phyloP scores from a whole-genome alignment of 2,113 vertebrate species.

The Nestor notabilis region DNA sequence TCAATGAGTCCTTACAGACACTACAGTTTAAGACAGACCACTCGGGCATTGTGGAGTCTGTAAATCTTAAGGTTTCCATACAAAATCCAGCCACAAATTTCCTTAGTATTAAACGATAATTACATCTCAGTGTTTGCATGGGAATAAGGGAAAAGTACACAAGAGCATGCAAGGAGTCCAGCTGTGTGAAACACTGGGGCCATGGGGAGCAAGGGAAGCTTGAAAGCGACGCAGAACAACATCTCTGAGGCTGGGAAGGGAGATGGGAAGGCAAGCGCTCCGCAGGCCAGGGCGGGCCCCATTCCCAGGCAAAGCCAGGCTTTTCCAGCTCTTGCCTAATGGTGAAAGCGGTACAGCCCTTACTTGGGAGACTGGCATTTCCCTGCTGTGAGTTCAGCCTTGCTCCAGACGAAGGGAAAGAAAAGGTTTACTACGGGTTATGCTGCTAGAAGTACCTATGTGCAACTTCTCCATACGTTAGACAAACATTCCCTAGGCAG shows the following conservation, averaged over 20 bases:
- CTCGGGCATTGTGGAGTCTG: too few species aligned
- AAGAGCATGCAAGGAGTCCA: background rate
- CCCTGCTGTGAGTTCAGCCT: background rate
- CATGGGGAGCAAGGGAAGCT: background rate
- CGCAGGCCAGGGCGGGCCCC: constrained; percentile 5
- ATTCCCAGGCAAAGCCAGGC: background rate
- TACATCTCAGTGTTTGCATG: background rate
- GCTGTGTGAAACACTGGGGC: background rate
- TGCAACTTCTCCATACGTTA: fast-evolving
- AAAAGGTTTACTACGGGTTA: background rate
- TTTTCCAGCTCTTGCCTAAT: background rate
- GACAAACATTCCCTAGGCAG: background rate
- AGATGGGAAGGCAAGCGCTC: background rate
- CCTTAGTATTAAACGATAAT: background rate
- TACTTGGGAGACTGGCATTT: background rate
- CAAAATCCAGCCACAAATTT: background rate
- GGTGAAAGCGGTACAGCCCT: background rate
- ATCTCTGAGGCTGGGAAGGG: background rate
- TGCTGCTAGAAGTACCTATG: fast-evolving
- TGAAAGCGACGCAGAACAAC: fast-evolving
- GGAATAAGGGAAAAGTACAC: background rate
- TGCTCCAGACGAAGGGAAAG: background rate
- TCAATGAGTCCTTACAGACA: background rate
- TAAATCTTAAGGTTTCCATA: background rate
- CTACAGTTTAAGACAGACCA: background rate